A percentile compares a stretch with the other conserved stretches of the same genome.
Conservation (phyloP, 2,888 invertebrate genomes). For the Drosophila quinaria region DNA sequence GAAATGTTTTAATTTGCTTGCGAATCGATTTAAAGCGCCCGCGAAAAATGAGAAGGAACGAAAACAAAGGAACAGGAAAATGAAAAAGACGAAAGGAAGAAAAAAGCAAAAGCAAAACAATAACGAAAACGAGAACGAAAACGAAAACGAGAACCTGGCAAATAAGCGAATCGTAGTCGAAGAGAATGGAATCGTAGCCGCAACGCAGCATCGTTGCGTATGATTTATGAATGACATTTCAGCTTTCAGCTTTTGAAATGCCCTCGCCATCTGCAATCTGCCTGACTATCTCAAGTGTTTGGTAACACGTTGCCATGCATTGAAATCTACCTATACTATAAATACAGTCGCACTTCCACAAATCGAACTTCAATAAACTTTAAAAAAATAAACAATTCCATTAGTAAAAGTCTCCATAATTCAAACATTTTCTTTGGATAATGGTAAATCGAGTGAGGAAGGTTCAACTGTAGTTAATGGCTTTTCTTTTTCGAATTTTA, state of each 20-base stretch:
- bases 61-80: slow-evolving; percentile 9
- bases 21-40: slow-evolving; percentile 83
- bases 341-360: too few relatives aligned
- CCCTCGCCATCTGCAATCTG: neutral
- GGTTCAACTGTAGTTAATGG: too few relatives aligned
- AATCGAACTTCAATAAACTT: too few relatives aligned
- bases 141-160: slow-evolving; percentile 16
- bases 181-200: slow-evolving; percentile 46
- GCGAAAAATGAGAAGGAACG: slow-evolving; percentile 15
- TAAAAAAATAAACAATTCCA: too few relatives aligned
- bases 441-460: too few relatives aligned
- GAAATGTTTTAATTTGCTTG: slow-evolving; percentile 85
- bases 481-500: too few relatives aligned
- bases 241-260: slow-evolving; percentile 38
- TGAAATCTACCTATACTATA: too few relatives aligned
- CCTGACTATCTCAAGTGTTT: slow-evolving; percentile 3
- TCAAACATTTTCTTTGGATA: too few relatives aligned
- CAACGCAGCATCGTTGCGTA: slow-evolving; percentile 73
- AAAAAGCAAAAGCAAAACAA: slow-evolving; percentile 26
- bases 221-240: slow-evolving; percentile 82
- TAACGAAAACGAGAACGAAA: neutral
- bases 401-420: too few relatives aligned
- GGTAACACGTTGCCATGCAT: neutral
- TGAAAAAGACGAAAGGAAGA: slow-evolving; percentile 10
- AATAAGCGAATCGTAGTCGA: slow-evolving; percentile 29